These are phyloP conservation scores for Stratiomys singularior DNA, from an alignment of 2,888 invertebrate species.

Conservation along the genomic window DNA sequence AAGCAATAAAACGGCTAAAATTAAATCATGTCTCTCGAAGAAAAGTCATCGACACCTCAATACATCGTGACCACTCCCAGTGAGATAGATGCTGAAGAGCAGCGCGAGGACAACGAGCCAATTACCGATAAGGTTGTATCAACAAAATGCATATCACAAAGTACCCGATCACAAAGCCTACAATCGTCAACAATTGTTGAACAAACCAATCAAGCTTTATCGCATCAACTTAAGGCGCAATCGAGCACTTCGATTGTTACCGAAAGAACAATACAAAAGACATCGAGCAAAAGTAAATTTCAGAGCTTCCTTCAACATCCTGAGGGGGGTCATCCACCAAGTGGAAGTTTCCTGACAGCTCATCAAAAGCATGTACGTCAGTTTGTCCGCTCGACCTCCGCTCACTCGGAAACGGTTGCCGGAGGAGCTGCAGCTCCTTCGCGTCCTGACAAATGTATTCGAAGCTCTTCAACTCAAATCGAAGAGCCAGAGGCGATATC, in stretches of 20 bases:
- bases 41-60: slow-evolving; percentile 59
- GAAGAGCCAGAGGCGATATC: slow-evolving; percentile 56
- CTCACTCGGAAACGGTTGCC: slow-evolving; percentile 63
- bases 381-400: slow-evolving; percentile 65
- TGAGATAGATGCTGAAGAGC: slow-evolving; percentile 61
- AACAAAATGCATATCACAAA: slow-evolving; percentile 58
- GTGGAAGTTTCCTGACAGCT: slow-evolving; percentile 61
- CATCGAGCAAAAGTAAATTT: slow-evolving; percentile 61
- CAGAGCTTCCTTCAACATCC: slow-evolving; percentile 65
- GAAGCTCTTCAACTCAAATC: slow-evolving; percentile 65
- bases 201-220: slow-evolving; percentile 60
- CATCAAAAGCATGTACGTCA: slow-evolving; percentile 65
- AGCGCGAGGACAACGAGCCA: slow-evolving; percentile 56
- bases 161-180: slow-evolving; percentile 62
- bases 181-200: slow-evolving; percentile 59
- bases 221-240: slow-evolving; percentile 66
- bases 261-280: slow-evolving; percentile 60
- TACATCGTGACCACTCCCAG: slow-evolving; percentile 65
- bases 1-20: not conserved
- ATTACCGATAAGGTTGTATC: slow-evolving; percentile 30
- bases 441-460: slow-evolving; percentile 63
- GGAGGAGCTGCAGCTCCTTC: slow-evolving; percentile 50
- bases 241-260: slow-evolving; percentile 63
- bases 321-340: slow-evolving; percentile 57
- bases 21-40: slow-evolving; percentile 55